Base-by-base conservation (phyloP, 2,113 vertebrate genomes). In the Notothenia coriiceps region DNA sequence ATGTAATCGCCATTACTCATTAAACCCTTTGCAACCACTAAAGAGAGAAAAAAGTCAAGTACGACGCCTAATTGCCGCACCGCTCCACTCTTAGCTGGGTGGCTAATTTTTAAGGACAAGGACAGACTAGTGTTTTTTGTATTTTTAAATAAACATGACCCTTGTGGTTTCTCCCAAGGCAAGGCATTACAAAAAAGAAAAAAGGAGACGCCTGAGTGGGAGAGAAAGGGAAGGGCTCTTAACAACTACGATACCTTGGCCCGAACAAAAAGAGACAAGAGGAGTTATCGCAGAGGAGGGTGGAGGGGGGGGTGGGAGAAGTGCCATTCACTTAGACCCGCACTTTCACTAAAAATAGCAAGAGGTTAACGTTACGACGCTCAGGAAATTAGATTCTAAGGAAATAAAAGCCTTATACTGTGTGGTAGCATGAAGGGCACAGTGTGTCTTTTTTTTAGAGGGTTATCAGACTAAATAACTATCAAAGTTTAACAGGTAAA, bases 321-420 rank as follows among this genome's bases (percentile, higher is more conserved):
- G 96, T 94, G 93, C 93, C 94, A 95, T 95, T 96, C 95, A 93
- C 96, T 97, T 92, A 90, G 91, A 92, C 91, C 92, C 90, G 92
- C 87, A 74, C 95, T 77, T 79, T 77, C 87, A 83, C 91, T 91
- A 96, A 96, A 96, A 97, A 96, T 95, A 97, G 95, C 94, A 85
- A 86, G 89, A 94, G 90, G 92, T 95, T 94, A 90, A 86, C 66
- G 80, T 84, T 52, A 9, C 17, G 80, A 74, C n/a, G 50, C 77
- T 64, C 51, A 10, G 74, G 6, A 47, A 75, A 60, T 13, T 72
- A 54, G 64, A 64, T 66, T 56, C 77, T 51, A 80, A 73, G 49
- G 65, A 86, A 89, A 85, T 50, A 79, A 85, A 84, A 86, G 74
- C 52, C 70, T 10, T 5, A 18, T 7, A 40, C 18, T 17, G 66